Conservation (phyloP, 64 coral and sea anemone species). For the Pachyseris speciosa region DNA sequence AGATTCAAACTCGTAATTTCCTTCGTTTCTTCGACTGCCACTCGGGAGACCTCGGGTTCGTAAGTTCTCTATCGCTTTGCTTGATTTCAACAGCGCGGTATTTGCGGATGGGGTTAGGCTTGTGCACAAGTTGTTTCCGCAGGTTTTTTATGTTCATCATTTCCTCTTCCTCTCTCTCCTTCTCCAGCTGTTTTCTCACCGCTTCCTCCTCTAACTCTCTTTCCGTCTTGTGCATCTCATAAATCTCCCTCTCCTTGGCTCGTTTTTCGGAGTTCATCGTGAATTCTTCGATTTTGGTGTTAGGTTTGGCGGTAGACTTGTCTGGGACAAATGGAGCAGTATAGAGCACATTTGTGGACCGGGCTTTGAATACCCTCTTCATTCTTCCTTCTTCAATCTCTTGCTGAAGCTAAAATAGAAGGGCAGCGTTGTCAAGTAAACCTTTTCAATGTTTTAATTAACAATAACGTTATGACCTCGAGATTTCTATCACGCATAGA, state of each 20-base stretch:
- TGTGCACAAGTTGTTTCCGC: constrained; percentile 88
- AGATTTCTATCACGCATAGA: too few species aligned
- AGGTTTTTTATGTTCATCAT: constrained; percentile 54
- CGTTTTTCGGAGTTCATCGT: constrained; percentile 71
- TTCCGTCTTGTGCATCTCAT: constrained; percentile 85
- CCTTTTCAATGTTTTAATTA: background rate
- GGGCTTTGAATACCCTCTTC: constrained; percentile 83
- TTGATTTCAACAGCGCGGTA: constrained; percentile 63
- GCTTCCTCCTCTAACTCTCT: constrained; percentile 49
- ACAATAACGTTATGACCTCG: too few species aligned
- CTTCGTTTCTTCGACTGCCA: constrained; percentile 73
- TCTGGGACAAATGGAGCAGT: constrained; percentile 81
- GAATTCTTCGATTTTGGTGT: constrained; percentile 78
- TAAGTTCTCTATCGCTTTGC: constrained; percentile 68
- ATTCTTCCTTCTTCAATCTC: constrained; percentile 76
- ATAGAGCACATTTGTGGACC: constrained; percentile 75
- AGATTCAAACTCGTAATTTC: constrained; percentile 54
- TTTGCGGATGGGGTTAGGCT: constrained; percentile 79
- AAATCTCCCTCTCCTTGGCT: constrained; percentile 75
- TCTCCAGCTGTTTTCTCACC: constrained; percentile 39
- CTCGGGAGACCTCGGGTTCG: constrained; percentile 54
- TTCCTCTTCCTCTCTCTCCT: constrained; percentile 77
- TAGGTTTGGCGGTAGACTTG: constrained; percentile 71
- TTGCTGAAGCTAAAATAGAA: constrained; percentile 61
- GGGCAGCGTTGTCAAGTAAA: too few species aligned